Evolutionary conservation across 2,888 invertebrate genomes (phyloP).

Genomic region (Philaethria dido): DNA sequence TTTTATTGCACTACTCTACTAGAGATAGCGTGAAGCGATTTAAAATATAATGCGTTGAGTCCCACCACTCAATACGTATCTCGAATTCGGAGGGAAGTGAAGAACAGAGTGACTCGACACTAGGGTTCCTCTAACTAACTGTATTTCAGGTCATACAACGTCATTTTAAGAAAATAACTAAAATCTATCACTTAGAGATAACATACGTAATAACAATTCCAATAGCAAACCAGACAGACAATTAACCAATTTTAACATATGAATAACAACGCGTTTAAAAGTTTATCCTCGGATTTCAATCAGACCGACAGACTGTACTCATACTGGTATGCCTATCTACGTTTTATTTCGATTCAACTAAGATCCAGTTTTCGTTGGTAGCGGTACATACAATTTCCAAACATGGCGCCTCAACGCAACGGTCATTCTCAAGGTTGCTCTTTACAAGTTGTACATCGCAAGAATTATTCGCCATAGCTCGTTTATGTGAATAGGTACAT

Average conservation of each 20-base stretch:
- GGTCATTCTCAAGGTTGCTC: slow-evolving; percentile 42
- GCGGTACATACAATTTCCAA: slow-evolving; percentile 28
- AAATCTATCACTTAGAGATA: not conserved
- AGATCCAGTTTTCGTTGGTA: slow-evolving; percentile 10
- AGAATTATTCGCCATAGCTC: slow-evolving; percentile 12
- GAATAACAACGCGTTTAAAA: slow-evolving; percentile 9
- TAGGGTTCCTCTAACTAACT: too few species aligned
- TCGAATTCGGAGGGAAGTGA: too few species aligned
- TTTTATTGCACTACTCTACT: too few species aligned
- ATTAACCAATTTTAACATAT: slow-evolving; percentile 19
- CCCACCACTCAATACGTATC: too few species aligned
- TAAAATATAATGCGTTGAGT: too few species aligned
- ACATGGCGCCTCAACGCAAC: slow-evolving; percentile 38
- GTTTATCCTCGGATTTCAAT: slow-evolving; percentile 16
- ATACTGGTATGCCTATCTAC: not conserved
- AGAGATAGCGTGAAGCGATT: too few species aligned
- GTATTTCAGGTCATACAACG: too few species aligned
- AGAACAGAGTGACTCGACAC: too few species aligned
- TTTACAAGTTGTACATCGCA: slow-evolving; percentile 24
- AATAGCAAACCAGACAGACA: not conserved
- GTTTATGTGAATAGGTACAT: not conserved
- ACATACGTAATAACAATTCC: not conserved
- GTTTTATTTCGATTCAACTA: not conserved
- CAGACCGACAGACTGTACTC: not conserved
- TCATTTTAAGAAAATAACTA: not conserved